Evolutionary conservation across 1,140 invertebrate species (phyloP).

Genomic region (Listronotus bonariensis): DNA sequence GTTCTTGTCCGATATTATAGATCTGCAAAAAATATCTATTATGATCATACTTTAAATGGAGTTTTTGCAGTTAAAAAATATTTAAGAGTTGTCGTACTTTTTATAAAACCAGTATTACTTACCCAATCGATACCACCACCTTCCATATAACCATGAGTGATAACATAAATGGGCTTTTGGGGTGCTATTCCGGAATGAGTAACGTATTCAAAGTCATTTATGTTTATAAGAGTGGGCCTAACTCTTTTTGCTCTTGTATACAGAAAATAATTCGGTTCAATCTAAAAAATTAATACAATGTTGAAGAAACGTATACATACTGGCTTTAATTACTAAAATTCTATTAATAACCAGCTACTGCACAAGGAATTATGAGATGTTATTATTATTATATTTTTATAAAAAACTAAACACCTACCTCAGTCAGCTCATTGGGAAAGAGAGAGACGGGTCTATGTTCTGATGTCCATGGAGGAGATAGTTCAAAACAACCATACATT

Average conservation of each 20-base stretch:
- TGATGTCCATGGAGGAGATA: slow-evolving; percentile 78
- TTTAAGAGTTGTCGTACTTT: no score
- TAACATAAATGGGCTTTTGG: slow-evolving; percentile 70
- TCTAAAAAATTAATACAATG: slow-evolving; percentile 53
- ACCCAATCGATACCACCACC: slow-evolving; percentile 81
- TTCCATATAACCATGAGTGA: slow-evolving; percentile 86
- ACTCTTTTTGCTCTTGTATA: slow-evolving; percentile 60
- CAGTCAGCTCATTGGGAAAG: slow-evolving; percentile 70
- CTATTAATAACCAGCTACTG: neutral
- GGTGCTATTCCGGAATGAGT: slow-evolving; percentile 63
- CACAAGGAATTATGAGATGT: neutral
- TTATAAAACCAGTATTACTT: no score
- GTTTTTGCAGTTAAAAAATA: no score
- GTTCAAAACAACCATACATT: slow-evolving; percentile 81
- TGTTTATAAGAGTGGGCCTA: slow-evolving; percentile 64
- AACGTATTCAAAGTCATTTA: slow-evolving; percentile 67
- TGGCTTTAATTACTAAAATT: no score
- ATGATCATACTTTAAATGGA: no score
- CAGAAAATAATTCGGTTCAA: slow-evolving; percentile 58
- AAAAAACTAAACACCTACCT: slow-evolving; percentile 49
- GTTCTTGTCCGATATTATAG: slow-evolving; percentile 62
- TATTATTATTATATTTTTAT: neutral
- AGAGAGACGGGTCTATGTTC: slow-evolving; percentile 75
- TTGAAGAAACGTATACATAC: no score
- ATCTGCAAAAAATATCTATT: slow-evolving; percentile 59